Evolutionary conservation across 2,888 invertebrate species (phyloP).

Genomic region (Rutpela maculata): DNA sequence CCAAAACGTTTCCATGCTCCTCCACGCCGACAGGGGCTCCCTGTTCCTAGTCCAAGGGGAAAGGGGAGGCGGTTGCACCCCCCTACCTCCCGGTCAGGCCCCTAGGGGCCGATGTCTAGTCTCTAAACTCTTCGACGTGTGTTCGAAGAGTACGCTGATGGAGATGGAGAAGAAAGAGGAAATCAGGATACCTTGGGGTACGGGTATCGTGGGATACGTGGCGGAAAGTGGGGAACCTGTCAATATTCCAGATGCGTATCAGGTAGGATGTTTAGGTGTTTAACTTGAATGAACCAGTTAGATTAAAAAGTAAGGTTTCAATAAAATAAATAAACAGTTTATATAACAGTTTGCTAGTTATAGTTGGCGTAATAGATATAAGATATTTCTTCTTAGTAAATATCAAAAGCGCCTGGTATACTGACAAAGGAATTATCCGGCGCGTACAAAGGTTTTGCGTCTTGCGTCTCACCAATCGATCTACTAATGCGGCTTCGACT

Average conservation of each 20-base stretch:
- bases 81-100: slow-evolving; percentile 68
- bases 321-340: no score
- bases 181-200: slow-evolving; percentile 95
- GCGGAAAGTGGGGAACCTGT: slow-evolving; percentile 94
- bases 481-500: no score
- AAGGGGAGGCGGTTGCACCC: slow-evolving; percentile 70
- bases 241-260: slow-evolving; percentile 96
- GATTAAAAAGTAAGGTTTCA: no score
- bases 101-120: slow-evolving; percentile 84
- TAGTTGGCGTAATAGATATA: no score
- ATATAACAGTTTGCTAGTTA: no score
- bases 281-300: no score
- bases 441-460: no score
- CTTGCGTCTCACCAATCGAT: no score
- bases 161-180: slow-evolving; percentile 95
- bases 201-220: slow-evolving; percentile 95
- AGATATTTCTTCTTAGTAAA: no score
- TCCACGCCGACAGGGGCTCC: slow-evolving; percentile 94
- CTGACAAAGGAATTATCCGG: no score
- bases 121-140: slow-evolving; percentile 96
- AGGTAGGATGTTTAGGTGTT: slow-evolving; percentile 79
- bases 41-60: slow-evolving; percentile 92
- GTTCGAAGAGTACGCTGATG: slow-evolving; percentile 92
- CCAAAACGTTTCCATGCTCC: slow-evolving; percentile 93
- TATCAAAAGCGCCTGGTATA: no score